These are phyloP conservation scores for Itoplectis maculator DNA, from an alignment of 2,888 invertebrate species.

Conservation along the genomic window DNA sequence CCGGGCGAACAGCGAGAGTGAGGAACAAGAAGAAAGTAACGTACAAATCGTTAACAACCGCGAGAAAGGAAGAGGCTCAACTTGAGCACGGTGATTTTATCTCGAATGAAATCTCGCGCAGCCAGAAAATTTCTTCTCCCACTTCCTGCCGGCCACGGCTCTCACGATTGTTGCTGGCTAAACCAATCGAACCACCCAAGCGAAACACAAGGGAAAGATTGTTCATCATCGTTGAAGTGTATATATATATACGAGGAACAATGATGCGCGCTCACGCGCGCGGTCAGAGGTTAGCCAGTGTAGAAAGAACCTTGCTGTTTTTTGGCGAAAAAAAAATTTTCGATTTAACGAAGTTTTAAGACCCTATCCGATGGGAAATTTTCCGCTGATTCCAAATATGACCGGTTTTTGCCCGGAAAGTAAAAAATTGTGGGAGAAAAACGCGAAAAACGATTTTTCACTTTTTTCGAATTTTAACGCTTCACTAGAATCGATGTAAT, in stretches of 20 bases:
- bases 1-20: slow-evolving; percentile 13
- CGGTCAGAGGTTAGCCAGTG: too few species aligned
- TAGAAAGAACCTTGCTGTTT: too few species aligned
- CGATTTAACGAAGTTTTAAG: too few species aligned
- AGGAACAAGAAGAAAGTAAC: slow-evolving; percentile 25
- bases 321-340: too few species aligned
- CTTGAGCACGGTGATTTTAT: slow-evolving; percentile 25
- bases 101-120: slow-evolving; percentile 18
- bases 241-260: background rate
- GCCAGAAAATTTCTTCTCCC: slow-evolving; percentile 11
- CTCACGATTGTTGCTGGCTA: background rate
- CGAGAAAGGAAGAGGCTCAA: slow-evolving; percentile 36
- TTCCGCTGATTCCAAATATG: too few species aligned
- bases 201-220: background rate
- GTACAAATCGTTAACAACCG: slow-evolving; percentile 28
- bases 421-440: too few species aligned
- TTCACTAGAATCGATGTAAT: too few species aligned
- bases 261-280: too few species aligned
- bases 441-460: too few species aligned
- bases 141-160: background rate
- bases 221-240: background rate
- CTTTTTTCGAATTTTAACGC: too few species aligned
- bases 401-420: too few species aligned
- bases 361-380: too few species aligned
- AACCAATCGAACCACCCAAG: slow-evolving; percentile 8